A percentile compares a stretch with the other conserved stretches of the same genome.
phyloP scores from a whole-genome alignment of 2,888 invertebrate species.

The Byasa hedistus region DNA sequence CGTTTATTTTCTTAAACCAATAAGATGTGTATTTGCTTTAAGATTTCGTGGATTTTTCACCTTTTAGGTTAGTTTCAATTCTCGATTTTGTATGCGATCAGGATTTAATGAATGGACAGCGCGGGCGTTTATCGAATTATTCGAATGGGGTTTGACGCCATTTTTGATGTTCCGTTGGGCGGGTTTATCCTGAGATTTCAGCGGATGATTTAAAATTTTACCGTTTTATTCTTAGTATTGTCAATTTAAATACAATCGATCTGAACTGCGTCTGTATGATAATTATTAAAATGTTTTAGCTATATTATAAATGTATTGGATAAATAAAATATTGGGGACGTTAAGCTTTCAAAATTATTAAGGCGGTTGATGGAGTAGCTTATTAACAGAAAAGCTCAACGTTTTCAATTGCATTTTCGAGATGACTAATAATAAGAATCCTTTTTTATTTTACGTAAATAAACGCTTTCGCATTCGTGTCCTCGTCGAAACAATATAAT shows the following conservation, averaged over 20 bases:
- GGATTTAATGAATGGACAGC: constrained; percentile 25
- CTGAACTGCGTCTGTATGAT: not conserved
- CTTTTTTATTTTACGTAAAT: too few species aligned
- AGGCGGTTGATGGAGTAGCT: too few species aligned
- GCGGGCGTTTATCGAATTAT: constrained; percentile 14
- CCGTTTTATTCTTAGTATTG: constrained; percentile 16
- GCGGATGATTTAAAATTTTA: constrained; percentile 13
- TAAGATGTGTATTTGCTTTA: constrained; percentile 10
- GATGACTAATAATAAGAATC: too few species aligned
- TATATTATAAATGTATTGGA: not conserved
- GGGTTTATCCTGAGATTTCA: constrained; percentile 8
- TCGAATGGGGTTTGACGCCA: constrained; percentile 19
- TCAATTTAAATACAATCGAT: constrained; percentile 18
- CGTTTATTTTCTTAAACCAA: not conserved
- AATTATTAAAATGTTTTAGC: not conserved
- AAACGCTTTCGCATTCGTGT: too few species aligned
- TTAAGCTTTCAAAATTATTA: too few species aligned
- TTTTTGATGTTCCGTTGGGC: constrained; percentile 12
- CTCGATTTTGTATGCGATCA: constrained; percentile 12
- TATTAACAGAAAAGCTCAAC: too few species aligned
- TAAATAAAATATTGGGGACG: too few species aligned
- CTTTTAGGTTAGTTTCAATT: constrained; percentile 9
- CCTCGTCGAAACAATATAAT: too few species aligned
- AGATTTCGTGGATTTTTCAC: not conserved
- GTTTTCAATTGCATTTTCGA: too few species aligned